Base-by-base conservation (phyloP, 2,797 vertebrate species). In the Phyllotis vaccarum region DNA sequence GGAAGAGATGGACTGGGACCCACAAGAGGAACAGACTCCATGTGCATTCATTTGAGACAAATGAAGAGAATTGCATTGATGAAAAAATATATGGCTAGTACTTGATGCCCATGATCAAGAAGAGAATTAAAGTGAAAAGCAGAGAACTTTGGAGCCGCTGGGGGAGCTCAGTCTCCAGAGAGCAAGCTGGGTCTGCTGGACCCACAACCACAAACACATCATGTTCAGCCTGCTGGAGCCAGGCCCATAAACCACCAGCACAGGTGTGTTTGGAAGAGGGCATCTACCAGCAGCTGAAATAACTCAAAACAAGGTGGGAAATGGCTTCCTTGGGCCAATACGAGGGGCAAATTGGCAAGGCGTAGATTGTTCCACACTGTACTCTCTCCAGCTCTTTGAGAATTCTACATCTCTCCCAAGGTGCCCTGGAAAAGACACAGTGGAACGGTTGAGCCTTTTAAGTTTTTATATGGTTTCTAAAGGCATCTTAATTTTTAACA, bases 401-500 rank as follows among this genome's bases (percentile, higher is more conserved):
- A 96, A 29, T 82, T 94, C 78, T 88, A 43, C 7, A 6, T 95
- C 92, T 87, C 96, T 91, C 85, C 85, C 21, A 34, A 92, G 75
- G 54, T 66, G 5, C 93, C 83, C 90, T 94, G 79, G 81, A 90
- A 96, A 96, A 49, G 56, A 2, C 74, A 34, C 29, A 95, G 60
- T 64, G 54, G 93, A 97, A 97, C 95, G 74, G 72, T 2, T 79
- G 62, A 97, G 24, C 54, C 96, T 97, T 70, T 80, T 90, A 97
- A 97, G 96, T 46, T 60, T 37, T 86, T 52, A 2, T 95, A 90
- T 64, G 2, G 95, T 93, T 98, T 98, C 81, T 96, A 56, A 37
- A 91, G 90, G 76, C n/a, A 95, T 97, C 97, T 97, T 95, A 95
- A 97, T 97, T 97, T 97, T 90, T 81, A 97, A 95, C 93, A 97